Evolutionary conservation across 2,888 invertebrate species (phyloP).

Genomic region (Andrena bucephala): DNA sequence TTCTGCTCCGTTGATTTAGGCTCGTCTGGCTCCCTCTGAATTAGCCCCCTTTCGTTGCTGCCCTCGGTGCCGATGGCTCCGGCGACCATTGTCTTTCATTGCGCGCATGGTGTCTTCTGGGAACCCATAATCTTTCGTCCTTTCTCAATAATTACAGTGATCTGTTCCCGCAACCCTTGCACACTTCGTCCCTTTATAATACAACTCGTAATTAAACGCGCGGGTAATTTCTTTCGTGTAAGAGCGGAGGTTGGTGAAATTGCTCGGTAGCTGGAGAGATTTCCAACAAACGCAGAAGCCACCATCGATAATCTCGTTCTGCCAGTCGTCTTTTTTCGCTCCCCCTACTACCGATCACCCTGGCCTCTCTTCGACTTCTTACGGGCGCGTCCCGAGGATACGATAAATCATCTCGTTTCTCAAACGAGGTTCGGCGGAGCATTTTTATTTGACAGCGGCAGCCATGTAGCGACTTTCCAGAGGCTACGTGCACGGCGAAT

Average conservation of each 20-base stretch:
- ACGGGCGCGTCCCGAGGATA: conserved; percentile 68
- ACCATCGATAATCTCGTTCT: conserved; percentile 65
- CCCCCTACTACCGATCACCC: not conserved
- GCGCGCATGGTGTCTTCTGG: conserved; percentile 5
- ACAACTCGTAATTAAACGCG: conserved; percentile 3
- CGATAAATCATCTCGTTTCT: conserved; percentile 74
- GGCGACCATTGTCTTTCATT: not conserved
- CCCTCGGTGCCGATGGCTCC: not conserved
- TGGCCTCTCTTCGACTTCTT: conserved; percentile 64
- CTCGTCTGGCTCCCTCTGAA: conserved; percentile 25
- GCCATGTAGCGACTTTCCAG: conserved; percentile 66
- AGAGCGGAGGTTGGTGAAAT: conserved; percentile 36
- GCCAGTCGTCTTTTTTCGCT: conserved; percentile 57
- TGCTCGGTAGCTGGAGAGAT: conserved; percentile 27
- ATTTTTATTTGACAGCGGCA: conserved; percentile 72
- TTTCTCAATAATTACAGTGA: not conserved
- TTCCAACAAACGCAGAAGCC: conserved; percentile 60
- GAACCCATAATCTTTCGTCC: conserved; percentile 12
- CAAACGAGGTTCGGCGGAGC: conserved; percentile 61
- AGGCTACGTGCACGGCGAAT: conserved; percentile 67
- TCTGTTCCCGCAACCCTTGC: not conserved
- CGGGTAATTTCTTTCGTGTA: conserved; percentile 39
- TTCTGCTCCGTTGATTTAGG: conserved; percentile 71
- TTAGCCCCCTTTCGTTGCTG: not conserved
- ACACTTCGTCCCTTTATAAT: not conserved